phyloP scores from a whole-genome alignment of 2,888 invertebrate species.

The Troides oblongomaculatus region DNA sequence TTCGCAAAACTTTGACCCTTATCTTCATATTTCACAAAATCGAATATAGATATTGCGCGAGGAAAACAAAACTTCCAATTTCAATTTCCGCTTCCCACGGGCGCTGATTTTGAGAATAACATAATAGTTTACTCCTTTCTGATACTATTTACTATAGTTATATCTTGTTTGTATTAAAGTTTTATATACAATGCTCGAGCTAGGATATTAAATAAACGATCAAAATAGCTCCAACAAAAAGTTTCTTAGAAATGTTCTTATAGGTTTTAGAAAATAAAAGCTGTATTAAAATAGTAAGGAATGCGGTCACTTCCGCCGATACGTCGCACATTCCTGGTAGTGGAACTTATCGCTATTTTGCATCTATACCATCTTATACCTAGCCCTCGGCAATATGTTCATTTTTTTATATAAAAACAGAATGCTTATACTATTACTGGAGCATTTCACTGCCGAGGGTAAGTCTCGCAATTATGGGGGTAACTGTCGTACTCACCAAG shows the following conservation, averaged over 20 bases:
- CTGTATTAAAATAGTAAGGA: background rate
- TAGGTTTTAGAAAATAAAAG: background rate
- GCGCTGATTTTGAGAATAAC: conserved; percentile 23
- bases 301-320: background rate
- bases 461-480: too few relatives aligned
- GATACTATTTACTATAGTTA: conserved; percentile 13
- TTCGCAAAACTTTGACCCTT: conserved; percentile 35
- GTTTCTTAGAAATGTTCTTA: background rate
- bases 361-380: background rate
- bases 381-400: background rate
- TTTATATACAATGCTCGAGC: conserved; percentile 5
- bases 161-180: conserved; percentile 18
- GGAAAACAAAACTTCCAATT: conserved; percentile 32
- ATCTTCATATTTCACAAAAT: conserved; percentile 35
- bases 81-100: conserved; percentile 29
- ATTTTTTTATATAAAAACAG: background rate
- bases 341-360: background rate
- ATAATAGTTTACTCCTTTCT: conserved; percentile 17
- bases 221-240: background rate
- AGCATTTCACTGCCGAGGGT: too few relatives aligned
- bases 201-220: background rate
- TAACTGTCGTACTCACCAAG: too few relatives aligned
- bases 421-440: background rate
- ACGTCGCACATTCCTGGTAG: background rate
- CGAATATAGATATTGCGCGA: conserved; percentile 32